Evolutionary conservation across 53 echinoderm and acorn worm genomes (phyloP).

Genomic region (Echinarachnius parma): DNA sequence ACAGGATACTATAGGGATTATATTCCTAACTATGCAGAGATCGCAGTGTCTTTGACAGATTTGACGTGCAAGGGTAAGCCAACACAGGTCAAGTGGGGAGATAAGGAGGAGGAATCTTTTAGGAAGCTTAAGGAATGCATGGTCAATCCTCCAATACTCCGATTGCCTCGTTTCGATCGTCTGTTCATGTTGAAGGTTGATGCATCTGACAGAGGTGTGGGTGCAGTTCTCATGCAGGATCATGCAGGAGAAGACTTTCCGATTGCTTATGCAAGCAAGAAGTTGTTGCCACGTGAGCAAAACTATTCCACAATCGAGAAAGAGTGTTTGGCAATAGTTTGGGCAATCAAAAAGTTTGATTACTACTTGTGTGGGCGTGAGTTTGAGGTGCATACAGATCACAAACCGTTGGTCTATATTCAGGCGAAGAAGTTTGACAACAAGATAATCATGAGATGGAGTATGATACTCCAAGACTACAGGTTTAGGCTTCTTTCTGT

Average conservation of each 20-base stretch:
- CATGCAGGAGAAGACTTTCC: slow-evolving; percentile 25
- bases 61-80: slow-evolving; percentile 43
- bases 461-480: slow-evolving; percentile 19
- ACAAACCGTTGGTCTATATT: slow-evolving; percentile 9
- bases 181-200: slow-evolving; percentile 21
- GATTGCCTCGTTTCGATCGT: slow-evolving; percentile 7
- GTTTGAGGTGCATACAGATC: slow-evolving; percentile 18
- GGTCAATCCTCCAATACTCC: slow-evolving; percentile 7
- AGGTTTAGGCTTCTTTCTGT: slow-evolving; percentile 24
- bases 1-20: slow-evolving; percentile 57
- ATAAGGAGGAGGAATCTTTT: no score
- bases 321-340: slow-evolving; percentile 17
- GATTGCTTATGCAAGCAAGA: slow-evolving; percentile 36
- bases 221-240: slow-evolving; percentile 38
- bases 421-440: background rate
- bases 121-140: slow-evolving; percentile 23
- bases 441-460: slow-evolving; percentile 20
- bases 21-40: slow-evolving; percentile 55
- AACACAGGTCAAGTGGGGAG: slow-evolving; percentile 47
- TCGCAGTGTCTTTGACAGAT: slow-evolving; percentile 56
- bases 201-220: slow-evolving; percentile 31
- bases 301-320: slow-evolving; percentile 22
- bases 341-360: slow-evolving; percentile 10
- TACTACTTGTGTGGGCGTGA: slow-evolving; percentile 2
- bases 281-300: slow-evolving; percentile 6